phyloP scores from a whole-genome alignment of 1,140 invertebrate species.

The Myzus persicae region DNA sequence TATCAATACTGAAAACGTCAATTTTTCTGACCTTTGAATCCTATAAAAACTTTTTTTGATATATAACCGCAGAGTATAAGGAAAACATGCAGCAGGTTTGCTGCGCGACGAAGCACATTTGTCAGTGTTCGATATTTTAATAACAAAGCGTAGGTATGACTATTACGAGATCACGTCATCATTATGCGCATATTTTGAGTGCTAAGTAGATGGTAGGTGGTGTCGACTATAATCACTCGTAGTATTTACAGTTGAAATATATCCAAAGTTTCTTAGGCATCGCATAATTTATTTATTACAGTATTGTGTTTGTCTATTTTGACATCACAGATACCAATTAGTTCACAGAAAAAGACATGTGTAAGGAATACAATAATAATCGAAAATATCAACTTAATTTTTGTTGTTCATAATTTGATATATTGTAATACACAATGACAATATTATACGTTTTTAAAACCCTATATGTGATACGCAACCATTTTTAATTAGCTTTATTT shows the following conservation, averaged over 20 bases:
- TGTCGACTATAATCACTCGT: constrained; percentile 29
- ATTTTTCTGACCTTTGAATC: neutral
- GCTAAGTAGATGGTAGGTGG: constrained; percentile 31
- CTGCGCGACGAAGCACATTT: neutral
- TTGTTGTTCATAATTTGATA: neutral
- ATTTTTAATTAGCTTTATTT: too few species aligned
- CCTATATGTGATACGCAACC: too few species aligned
- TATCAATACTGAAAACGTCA: neutral
- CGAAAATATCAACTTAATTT: neutral
- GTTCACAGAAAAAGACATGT: neutral
- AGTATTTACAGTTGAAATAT: constrained; percentile 20
- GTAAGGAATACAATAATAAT: neutral
- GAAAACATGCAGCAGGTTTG: neutral
- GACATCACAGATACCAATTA: neutral
- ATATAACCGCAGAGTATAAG: neutral
- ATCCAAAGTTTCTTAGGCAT: neutral
- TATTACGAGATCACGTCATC: neutral
- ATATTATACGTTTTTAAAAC: too few species aligned
- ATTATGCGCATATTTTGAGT: constrained; percentile 43
- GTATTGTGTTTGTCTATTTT: neutral
- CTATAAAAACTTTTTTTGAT: neutral
- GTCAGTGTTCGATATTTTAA: constrained; percentile 20
- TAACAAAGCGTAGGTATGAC: neutral
- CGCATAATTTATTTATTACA: neutral
- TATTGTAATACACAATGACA: neutral